Percentiles rank a stretch among this genome's conserved stretches.
Conservation (phyloP, 2,113 vertebrate species). For the Neodon shergylaensis region DNA sequence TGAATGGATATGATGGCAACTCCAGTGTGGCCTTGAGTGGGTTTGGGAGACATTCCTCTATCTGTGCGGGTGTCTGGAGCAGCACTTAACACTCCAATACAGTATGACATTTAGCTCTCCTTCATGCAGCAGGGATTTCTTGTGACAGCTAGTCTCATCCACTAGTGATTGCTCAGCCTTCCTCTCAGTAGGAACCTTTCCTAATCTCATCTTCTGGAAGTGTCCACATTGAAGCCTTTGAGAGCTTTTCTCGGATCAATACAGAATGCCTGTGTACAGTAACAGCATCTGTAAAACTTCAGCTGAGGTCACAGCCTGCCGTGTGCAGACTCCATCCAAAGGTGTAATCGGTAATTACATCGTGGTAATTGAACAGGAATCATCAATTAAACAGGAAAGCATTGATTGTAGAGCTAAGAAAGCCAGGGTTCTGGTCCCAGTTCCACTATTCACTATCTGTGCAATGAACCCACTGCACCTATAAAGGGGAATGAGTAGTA, state of each 20-base stretch:
- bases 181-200: not conserved
- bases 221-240: not conserved
- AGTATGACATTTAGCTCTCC: not conserved
- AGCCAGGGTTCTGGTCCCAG: not conserved
- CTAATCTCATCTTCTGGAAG: not conserved
- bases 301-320: not conserved
- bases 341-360: not conserved
- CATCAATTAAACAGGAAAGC: not conserved
- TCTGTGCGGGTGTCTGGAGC: not conserved
- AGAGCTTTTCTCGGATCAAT: not conserved
- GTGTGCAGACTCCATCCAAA: not conserved
- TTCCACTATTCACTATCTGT: not conserved
- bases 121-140: not conserved
- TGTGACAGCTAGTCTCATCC: not conserved
- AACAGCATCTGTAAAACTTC: not conserved
- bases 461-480: not conserved
- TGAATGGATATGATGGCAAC: not conserved
- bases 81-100: not conserved
- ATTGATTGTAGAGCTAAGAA: not conserved
- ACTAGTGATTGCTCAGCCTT: not conserved
- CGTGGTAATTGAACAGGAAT: too few species aligned
- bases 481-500: not conserved
- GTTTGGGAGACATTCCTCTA: not conserved
- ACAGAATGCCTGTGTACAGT: not conserved
- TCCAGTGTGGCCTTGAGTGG: not conserved